phyloP scores from a whole-genome alignment of 2,888 invertebrate species.

The Aphrophora alni region DNA sequence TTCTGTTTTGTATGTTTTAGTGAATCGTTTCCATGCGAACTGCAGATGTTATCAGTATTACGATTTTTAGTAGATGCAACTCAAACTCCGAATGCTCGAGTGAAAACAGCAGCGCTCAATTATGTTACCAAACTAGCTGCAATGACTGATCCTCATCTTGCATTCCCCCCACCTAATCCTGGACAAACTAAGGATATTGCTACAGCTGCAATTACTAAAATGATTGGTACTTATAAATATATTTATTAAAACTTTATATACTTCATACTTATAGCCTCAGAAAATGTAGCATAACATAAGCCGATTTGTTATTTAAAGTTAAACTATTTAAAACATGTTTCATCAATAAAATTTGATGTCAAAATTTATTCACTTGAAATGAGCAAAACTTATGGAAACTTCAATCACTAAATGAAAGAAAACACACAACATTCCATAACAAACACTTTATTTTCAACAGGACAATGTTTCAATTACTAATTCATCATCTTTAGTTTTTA shows the following conservation, averaged over 20 bases:
- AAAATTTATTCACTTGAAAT: neutral
- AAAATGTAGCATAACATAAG: no score
- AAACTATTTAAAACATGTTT: neutral
- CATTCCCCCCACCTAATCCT: conserved; percentile 48
- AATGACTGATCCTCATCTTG: conserved; percentile 52
- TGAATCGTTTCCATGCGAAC: conserved; percentile 66
- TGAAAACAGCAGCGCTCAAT: conserved; percentile 76
- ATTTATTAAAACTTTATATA: neutral
- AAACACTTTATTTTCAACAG: no score
- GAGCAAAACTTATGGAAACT: no score
- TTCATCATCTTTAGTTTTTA: no score
- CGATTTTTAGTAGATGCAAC: conserved; percentile 89
- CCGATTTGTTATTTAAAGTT: no score
- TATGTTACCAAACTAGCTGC: conserved; percentile 70
- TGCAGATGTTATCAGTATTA: conserved; percentile 65
- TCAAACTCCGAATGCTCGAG: conserved; percentile 87
- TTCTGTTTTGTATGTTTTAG: conserved; percentile 56
- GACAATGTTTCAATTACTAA: no score
- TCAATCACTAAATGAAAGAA: no score
- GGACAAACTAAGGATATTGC: conserved; percentile 54
- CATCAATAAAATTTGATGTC: neutral
- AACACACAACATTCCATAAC: no score
- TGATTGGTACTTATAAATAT: conserved; percentile 60
- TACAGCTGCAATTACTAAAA: conserved; percentile 74
- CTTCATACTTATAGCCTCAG: no score